phyloP scores from a whole-genome alignment of 2,888 invertebrate species.

The Agrotis ipsilon region DNA sequence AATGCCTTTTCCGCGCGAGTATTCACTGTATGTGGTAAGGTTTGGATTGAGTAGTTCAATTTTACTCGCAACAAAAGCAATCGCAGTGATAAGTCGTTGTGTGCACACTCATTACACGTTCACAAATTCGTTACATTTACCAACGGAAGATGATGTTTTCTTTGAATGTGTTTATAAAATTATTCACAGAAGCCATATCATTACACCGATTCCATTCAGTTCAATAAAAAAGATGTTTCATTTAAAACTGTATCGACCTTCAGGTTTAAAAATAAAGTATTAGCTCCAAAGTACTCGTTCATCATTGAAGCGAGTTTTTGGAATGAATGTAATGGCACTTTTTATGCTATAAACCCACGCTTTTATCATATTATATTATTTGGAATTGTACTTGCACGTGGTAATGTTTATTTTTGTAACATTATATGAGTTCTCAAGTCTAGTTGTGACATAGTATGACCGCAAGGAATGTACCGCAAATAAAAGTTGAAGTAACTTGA shows the following conservation, averaged over 20 bases:
- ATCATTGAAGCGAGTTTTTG: conserved; percentile 26
- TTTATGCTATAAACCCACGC: conserved; percentile 12
- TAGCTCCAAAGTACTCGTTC: conserved; percentile 12
- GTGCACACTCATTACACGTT: no score
- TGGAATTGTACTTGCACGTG: background rate
- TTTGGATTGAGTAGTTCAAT: no score
- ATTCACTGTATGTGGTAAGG: no score
- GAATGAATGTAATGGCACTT: conserved; percentile 10
- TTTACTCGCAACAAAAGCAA: no score
- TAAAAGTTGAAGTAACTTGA: no score
- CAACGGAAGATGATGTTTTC: background rate
- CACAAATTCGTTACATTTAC: background rate
- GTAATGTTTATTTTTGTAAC: conserved; percentile 15
- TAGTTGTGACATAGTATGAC: no score
- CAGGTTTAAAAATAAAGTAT: conserved; percentile 36
- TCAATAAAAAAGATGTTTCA: conserved; percentile 20
- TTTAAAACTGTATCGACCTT: conserved; percentile 20
- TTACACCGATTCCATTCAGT: conserved; percentile 1
- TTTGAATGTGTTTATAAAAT: background rate
- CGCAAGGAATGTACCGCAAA: no score
- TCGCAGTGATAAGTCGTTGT: no score
- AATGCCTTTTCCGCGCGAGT: no score
- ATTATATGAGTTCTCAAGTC: background rate
- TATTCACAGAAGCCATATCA: background rate
- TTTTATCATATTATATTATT: conserved; percentile 12